Evolutionary conservation across 92 coral and sea anemone genomes (phyloP), one percentile per base, ranked within the genome.

Genomic region (Porites evermanni): DNA sequence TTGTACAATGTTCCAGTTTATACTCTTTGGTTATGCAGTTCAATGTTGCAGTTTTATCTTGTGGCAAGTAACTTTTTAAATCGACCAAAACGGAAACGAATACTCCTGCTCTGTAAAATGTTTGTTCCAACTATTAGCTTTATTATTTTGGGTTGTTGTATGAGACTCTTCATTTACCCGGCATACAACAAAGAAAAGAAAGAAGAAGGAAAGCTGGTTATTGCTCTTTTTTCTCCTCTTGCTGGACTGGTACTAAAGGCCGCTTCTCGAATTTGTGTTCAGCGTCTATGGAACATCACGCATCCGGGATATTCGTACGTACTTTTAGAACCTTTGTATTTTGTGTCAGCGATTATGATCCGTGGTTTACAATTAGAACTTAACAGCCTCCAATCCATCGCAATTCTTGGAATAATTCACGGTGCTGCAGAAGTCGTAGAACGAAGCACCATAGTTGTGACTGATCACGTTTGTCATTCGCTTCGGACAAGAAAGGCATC

Each of bases 251-350:
- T 59, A 1, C 14, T 63, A 6, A 78, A 78, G n/a, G 69, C 44
- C 1, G 12, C 38, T 12, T 78, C 82, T 1, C 82, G 82, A 38
- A 38, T 61, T 58, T 63, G 7, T 50, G 72, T 32, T 63, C 82
- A 78, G 58, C 72, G 72, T 53, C 18, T 78, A 8, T 17, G 70
- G 23, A n/a, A 20, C 29, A 29, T 60, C 23, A 78, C 54, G 0
- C 82, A 78, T 78, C 82, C 82, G 82, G 82, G 82, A 24, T 61
- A 63, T 78, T 32, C 70, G 0, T 78, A 9, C 51, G 72, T 78
- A 18, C 14, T 29, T 4, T 51, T 61, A 8, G 58, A 53, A 26
- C 82, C 82, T 9, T 20, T 63, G 56, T 61, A 20, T 51, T 29
- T 52, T 13, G 17, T 11, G 11, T 63, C 82, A 12, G 72, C 82